Conservation (phyloP, 2,113 vertebrate species). For the Thermophis baileyi region DNA sequence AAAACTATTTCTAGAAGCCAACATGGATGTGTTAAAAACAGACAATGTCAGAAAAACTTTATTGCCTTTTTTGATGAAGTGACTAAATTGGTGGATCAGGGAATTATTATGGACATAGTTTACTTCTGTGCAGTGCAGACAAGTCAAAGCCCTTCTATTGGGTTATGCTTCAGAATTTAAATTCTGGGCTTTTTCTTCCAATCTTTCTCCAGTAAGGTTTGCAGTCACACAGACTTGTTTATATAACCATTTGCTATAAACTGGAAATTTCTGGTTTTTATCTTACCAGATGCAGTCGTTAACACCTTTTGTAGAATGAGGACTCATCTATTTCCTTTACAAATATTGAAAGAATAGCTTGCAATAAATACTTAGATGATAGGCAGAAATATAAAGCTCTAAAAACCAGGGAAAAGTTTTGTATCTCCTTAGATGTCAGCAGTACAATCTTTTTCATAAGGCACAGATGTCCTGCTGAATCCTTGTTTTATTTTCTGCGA, state of each 20-base stretch:
- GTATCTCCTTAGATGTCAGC: constrained; percentile 21
- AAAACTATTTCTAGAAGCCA: not conserved
- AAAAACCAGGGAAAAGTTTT: not conserved
- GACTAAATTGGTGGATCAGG: not conserved
- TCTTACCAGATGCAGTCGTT: not conserved
- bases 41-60: not conserved
- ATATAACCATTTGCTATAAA: not conserved
- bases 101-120: not conserved
- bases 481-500: constrained; percentile 22
- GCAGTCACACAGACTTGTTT: not conserved
- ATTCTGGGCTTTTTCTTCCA: not conserved
- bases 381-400: constrained; percentile 31
- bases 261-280: not conserved
- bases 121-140: not conserved
- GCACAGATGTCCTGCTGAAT: constrained; percentile 20
- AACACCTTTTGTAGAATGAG: not conserved
- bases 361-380: constrained; percentile 5
- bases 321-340: not conserved
- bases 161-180: not conserved
- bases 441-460: constrained; percentile 28
- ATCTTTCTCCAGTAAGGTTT: not conserved
- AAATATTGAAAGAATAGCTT: constrained; percentile 14
- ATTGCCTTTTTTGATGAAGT: not conserved
- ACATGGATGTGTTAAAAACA: not conserved
- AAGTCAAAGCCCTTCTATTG: not conserved